phyloP scores from a whole-genome alignment of 2,113 vertebrate species.

The Dinomys branickii region DNA sequence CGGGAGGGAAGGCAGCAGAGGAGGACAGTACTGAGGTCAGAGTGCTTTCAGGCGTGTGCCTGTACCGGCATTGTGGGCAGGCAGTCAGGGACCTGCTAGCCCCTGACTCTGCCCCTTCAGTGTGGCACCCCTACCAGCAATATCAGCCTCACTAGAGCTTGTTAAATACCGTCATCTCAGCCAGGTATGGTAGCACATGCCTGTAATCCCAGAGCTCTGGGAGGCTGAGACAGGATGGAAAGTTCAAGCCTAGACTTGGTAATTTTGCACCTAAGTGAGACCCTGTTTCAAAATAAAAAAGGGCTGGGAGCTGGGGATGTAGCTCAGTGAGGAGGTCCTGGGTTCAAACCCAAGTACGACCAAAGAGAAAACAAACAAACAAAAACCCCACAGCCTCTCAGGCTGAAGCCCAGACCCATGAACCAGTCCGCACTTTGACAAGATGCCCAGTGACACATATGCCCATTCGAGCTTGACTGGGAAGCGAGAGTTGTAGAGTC shows the following conservation, averaged over 20 bases:
- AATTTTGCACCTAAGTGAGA: neutral
- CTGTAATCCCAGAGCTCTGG: neutral
- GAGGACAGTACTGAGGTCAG: neutral
- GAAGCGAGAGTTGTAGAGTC: neutral
- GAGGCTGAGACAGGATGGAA: neutral
- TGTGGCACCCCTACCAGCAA: neutral
- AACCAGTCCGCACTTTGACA: neutral
- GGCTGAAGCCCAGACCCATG: neutral
- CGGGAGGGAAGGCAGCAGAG: neutral
- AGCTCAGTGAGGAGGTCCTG: neutral
- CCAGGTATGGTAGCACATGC: neutral
- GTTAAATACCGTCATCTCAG: neutral
- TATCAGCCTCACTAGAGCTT: neutral
- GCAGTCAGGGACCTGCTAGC: neutral
- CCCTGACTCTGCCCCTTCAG: neutral
- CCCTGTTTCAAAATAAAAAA: neutral
- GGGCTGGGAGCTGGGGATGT: neutral
- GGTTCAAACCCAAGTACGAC: neutral
- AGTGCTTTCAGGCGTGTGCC: rapidly evolving
- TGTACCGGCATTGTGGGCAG: rapidly evolving
- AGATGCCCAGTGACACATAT: neutral
- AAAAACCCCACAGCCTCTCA: neutral
- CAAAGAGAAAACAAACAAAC: neutral
- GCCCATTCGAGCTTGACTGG: neutral
- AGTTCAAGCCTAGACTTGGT: neutral